Base-by-base conservation (phyloP, 2,113 vertebrate species). In the Junco hyemalis region DNA sequence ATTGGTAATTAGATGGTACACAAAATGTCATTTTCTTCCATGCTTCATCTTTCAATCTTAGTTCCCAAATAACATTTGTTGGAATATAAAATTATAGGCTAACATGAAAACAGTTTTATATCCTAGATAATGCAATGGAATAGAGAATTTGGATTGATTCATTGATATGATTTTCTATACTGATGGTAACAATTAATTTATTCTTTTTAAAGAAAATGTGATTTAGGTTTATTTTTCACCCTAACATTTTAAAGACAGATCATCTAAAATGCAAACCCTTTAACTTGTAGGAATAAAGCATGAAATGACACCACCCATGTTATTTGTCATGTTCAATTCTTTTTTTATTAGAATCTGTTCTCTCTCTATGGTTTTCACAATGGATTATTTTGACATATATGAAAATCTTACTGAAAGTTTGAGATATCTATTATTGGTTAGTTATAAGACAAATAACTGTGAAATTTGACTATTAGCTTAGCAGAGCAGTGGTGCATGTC, bases 161-260 rank as follows among this genome's bases (percentile, higher is more conserved):
- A 98, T 92, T 97, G 94, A 98, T 97, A 97, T 94, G 97, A 97
- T 97, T 98, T 97, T 97, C 98, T 98, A 97, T 98, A 97, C 96
- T 97, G 81, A 92, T 88, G 92, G 95, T 97, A 96, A 93, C 94
- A 96, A 97, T 97, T 94, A 97, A 98, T 97, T 94, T 96, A 94
- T 95, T 97, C 94, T 86, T 98, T 96, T 97, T 93, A 96, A 96
- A 96, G 88, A 96, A 95, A 98, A 97, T 97, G 77, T 88, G 92
- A 96, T 97, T 97, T 97, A 86, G 90, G 91, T 85, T 86, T 89
- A 76, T 90, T 92, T 91, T 93, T 82, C 81, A 69, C 57, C 51
- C 12, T 90, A 95, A 85, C 38, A 93, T 95, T 95, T 97, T 88
- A 94, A 94, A 91, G 70, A 65, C 53, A 63, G 45, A 94, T 85